A percentile compares a stretch with the other conserved stretches of the same genome.
These are phyloP conservation scores for Caenorhabditis angaria DNA, from an alignment of 2,888 invertebrate genomes.

Conservation along the genomic window DNA sequence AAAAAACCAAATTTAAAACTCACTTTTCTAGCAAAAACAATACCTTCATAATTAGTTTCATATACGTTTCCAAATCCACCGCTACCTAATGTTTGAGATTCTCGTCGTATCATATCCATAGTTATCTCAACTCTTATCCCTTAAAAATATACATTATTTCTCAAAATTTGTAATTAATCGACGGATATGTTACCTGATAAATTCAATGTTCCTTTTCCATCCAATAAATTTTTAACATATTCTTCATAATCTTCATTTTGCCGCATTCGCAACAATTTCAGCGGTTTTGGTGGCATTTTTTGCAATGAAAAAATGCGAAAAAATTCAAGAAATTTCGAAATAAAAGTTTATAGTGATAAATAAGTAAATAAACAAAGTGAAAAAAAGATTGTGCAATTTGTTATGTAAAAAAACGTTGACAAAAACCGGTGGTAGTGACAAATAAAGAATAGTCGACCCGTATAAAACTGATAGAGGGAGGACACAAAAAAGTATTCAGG, in stretches of 20 bases:
- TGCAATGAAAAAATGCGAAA: neutral
- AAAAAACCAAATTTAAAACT: neutral
- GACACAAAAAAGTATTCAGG: neutral
- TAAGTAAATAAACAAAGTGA: neutral
- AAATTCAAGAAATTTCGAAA: no score
- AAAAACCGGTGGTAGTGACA: neutral
- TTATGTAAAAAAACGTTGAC: no score
- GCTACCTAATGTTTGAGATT: neutral
- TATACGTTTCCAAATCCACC: conserved; percentile 3
- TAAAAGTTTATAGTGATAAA: neutral
- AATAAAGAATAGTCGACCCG: neutral
- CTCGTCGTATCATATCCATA: neutral
- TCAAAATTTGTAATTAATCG: no score
- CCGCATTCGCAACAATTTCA: neutral
- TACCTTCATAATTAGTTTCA: conserved; percentile 3
- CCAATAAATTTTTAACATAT: neutral
- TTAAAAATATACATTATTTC: neutral
- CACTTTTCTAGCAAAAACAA: conserved; percentile 3
- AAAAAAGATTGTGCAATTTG: neutral
- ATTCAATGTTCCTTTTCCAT: neutral
- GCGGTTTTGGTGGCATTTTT: neutral
- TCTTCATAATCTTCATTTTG: neutral
- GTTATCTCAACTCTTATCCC: neutral
- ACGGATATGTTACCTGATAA: neutral
- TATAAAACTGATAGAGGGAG: neutral